Base-by-base conservation (phyloP, 2,888 invertebrate species). In the Seladonia tumulorum region DNA sequence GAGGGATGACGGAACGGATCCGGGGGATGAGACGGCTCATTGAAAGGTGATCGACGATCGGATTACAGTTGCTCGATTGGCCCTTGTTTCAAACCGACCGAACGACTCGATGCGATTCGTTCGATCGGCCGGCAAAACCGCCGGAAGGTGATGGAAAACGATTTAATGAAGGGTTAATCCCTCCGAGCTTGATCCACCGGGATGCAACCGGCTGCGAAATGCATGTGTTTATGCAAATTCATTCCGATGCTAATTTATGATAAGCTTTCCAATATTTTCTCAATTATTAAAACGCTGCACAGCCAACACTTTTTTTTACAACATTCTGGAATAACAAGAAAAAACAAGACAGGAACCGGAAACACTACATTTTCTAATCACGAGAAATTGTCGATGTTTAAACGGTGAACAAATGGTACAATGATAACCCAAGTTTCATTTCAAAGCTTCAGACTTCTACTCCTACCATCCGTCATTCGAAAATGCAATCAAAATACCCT, bases 41-140 rank as follows among this genome's bases (percentile, higher is more conserved):
- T 63, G 35, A 76, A 53, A 66, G 57, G 71, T 68, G 72, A 81
- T 83, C 25, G 47, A 82, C 47, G 77, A 76, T 73, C 73, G 76
- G 73, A 60, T 82, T 81, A 76, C 70, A 81, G 60, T 82, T 68
- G 66, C 53, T 42, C 63, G 60, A 79, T 49, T 75, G 71, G 39
- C 25, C 35, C 68, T 71, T 42, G 49, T 71, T 72, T 47, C 49
- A 18, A 49, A 49, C 14, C 47, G 75, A 80, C 66, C 66, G 74
- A 66, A 74, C 29, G 45, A 74, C 29, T 63, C 45, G 2, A 16
- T 57, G 57, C 29, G 42, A 73, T 74, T 53, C 45, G 72, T 72
- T 39, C 71, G 14, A 76, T 66, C 75, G 5, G 14, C 39, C 22
- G n/a, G n/a, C 63, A 18, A 63, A 63, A 63, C 18, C 16, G 29